Conservation (phyloP, 2,888 invertebrate species). For the Drosophila mayaguana region DNA sequence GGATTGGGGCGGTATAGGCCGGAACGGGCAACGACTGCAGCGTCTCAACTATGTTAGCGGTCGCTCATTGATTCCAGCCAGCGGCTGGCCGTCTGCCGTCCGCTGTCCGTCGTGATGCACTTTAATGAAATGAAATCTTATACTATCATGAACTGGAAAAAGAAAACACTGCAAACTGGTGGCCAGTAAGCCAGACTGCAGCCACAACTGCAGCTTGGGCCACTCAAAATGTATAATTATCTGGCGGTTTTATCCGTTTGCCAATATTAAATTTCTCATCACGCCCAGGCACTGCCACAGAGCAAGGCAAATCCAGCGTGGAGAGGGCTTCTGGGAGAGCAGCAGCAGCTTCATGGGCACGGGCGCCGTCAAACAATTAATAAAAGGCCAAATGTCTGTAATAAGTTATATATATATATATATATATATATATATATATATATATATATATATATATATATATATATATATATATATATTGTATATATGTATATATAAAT, state of each 20-base stretch:
- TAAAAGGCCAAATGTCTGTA: constrained; percentile 80
- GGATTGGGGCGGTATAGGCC: constrained; percentile 33
- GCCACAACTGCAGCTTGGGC: constrained; percentile 61
- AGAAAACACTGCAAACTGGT: constrained; percentile 55
- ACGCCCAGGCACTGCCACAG: constrained; percentile 74
- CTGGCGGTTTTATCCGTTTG: constrained; percentile 82
- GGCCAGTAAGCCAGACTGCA: constrained; percentile 46
- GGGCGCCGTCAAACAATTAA: constrained; percentile 82
- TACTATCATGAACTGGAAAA: constrained; percentile 77
- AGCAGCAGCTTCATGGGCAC: constrained; percentile 73
- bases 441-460: constrained; percentile 45
- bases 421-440: constrained; percentile 27
- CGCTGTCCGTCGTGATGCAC: constrained; percentile 83
- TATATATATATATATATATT: constrained; percentile 20
- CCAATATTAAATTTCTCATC: constrained; percentile 85
- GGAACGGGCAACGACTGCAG: constrained; percentile 46
- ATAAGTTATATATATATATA: constrained; percentile 70
- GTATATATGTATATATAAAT: constrained; percentile 45
- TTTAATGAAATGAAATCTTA: constrained; percentile 85
- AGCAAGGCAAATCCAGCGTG: constrained; percentile 38
- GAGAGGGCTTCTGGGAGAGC: constrained; percentile 50
- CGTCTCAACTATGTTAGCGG: constrained; percentile 61
- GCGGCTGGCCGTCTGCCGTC: constrained; percentile 59
- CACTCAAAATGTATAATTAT: constrained; percentile 81
- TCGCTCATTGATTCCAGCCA: constrained; percentile 72